Evolutionary conservation across 1,140 invertebrate genomes (phyloP), one percentile per base, ranked within the genome.

Genomic region (Sycophila sp.): DNA sequence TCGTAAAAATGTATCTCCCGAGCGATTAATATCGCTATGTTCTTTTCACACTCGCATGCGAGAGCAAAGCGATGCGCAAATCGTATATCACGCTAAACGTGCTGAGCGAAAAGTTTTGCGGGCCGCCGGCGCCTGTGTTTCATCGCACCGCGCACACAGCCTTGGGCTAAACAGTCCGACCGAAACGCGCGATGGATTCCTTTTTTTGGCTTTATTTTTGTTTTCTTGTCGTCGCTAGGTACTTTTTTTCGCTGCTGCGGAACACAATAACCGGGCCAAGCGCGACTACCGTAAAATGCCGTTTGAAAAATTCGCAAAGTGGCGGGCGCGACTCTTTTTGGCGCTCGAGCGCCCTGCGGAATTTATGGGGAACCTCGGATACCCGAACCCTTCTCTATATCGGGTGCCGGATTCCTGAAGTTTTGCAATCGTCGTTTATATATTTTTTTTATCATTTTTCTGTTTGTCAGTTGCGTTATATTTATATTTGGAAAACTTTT

Each of bases 41-140:
- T 38, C 22, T 63, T n/a, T 10, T 8, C 36, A 40, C 36, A 3
- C 40, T 47, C 19, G 19, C 19, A 22, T 51, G 36, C 26, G 32
- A 26, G 34, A 69, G 34, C 10, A 51, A 60, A 51, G 11, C 45
- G 42, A 60, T 69, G 42, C 42, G 17, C 45, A 69, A 69, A 69
- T 69, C 66, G 56, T 60, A 69, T 69, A 69, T 69, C 56, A 69
- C 64, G 40, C 55, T 58, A 67, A 67, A 67, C 55, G 28, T 26
- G 36, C 26, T n/a, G n/a, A n/a, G 38, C 17, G 64, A 47, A 58
- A 42, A n/a, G n/a, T 36, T 67, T 40, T 26, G 38, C 30, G 17
- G 42, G 15, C n/a, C n/a, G n/a, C n/a, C n/a, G n/a, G n/a, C n/a
- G n/a, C n/a, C n/a, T n/a, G n/a, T n/a, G n/a, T n/a, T n/a, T n/a